Evolutionary conservation across 2,888 invertebrate genomes (phyloP), one percentile per base, ranked within the genome.

Genomic region (Scotopteryx bipunctaria): DNA sequence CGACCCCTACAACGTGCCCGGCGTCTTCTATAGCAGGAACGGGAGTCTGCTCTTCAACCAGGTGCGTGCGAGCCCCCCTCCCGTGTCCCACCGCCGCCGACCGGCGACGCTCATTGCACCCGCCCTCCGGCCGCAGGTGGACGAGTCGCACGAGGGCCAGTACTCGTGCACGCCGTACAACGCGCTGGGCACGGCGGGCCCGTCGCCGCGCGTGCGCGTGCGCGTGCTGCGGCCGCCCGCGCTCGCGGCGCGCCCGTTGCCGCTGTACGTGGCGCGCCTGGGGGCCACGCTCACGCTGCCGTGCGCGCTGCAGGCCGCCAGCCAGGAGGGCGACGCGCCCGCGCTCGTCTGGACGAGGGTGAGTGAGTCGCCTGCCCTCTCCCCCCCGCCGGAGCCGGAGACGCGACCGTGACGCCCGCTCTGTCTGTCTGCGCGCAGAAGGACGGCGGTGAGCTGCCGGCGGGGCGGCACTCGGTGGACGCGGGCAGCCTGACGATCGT

Each of bases 161-260:
- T 98, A 98, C 85, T 94, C 96, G 55, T 98, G 98, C 84, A 97
- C 97, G 15, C 98, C 98, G 35, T 96, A 95, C 87, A 98, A 98
- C 82, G 93, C 94, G 61, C 92, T 97, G 71, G 98, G 98, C 41
- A 94, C 96, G 17, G 95, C 94, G 65, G 96, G 97, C 5, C 93
- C 96, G 15, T 97, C 97, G 44, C 93, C 95, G 21, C 92, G 94
- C 38, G 97, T 98, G 83, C 94, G 94, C 71, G 96, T 96, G 71
- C 92, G 95, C 71, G 96, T 96, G 60, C 94, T 94, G 91, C 94
- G 95, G 59, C 96, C 98, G 25, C 98, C 98, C 14, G 92, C 94
- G 66, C 96, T 98, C 80, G 93, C 93, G 6, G 86, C 94, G 43
- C 94, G 94, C 11, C 98, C 98, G 13, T 94, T 94, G 78, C 94